Conservation (phyloP, 2,113 vertebrate genomes). For the Dissostichus mawsoni region DNA sequence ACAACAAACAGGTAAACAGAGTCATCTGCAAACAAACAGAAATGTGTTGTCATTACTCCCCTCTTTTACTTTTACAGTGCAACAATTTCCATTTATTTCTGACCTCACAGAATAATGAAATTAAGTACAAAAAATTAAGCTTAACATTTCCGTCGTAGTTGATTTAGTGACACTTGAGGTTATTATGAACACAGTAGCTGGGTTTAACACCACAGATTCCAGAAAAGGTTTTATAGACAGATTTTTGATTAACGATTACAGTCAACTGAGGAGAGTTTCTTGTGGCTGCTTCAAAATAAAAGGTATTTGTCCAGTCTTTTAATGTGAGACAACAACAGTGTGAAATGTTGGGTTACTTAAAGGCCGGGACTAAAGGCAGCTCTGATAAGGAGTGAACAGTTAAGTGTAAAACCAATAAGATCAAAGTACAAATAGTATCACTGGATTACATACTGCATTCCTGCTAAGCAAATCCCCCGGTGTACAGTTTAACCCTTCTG, state of each 20-base stretch:
- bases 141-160: neutral
- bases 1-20: constrained; percentile 90
- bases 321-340: neutral
- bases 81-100: neutral
- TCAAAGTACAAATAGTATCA: neutral
- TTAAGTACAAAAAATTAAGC: neutral
- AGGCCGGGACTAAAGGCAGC: neutral
- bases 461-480: neutral
- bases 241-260: neutral
- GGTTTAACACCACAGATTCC: neutral
- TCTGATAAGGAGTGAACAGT: neutral
- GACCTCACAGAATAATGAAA: neutral
- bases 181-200: neutral
- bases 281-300: constrained; percentile 12
- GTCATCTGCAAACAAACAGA: constrained; percentile 79
- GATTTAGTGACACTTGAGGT: neutral
- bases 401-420: neutral
- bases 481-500: neutral
- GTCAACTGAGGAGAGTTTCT: neutral
- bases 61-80: neutral
- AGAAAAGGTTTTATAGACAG: neutral
- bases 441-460: neutral
- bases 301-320: neutral
- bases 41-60: neutral
- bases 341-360: neutral